A percentile compares a stretch with the other conserved stretches of the same genome.
phyloP scores from a whole-genome alignment of 2,888 invertebrate species.

The Melieria crassipennis region DNA sequence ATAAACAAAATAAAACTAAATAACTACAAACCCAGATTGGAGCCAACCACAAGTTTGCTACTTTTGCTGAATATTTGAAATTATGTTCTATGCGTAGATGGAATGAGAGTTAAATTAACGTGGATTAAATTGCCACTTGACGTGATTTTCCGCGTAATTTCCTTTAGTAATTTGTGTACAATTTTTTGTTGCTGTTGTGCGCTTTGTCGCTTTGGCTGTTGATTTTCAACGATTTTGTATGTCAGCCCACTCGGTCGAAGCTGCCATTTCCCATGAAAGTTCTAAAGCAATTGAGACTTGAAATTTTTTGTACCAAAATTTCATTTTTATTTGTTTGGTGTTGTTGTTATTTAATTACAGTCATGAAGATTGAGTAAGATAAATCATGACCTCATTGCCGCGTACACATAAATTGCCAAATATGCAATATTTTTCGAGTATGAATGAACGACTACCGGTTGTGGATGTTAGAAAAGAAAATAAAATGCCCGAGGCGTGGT shows the following conservation, averaged over 20 bases:
- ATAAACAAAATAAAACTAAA: too few species aligned
- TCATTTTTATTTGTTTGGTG: neutral
- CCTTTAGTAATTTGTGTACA: conserved; percentile 45
- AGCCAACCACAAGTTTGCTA: neutral
- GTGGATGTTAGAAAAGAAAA: too few species aligned
- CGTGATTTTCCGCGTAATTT: conserved; percentile 57
- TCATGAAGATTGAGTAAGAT: conserved; percentile 21
- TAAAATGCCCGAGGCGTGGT: too few species aligned
- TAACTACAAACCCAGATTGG: too few species aligned
- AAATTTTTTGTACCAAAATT: neutral
- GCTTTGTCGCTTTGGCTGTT: neutral
- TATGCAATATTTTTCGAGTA: too few species aligned
- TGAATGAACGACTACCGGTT: too few species aligned
- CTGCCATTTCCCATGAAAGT: too few species aligned
- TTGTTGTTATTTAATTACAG: conserved; percentile 5
- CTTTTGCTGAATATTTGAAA: conserved; percentile 1
- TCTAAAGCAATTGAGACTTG: too few species aligned
- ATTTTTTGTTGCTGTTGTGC: conserved; percentile 1
- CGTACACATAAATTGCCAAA: neutral
- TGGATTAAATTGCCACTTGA: conserved; percentile 36
- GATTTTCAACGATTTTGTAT: too few species aligned
- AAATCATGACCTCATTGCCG: conserved; percentile 29
- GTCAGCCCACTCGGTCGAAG: too few species aligned
- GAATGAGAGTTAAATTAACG: neutral
- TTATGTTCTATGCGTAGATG: neutral